Evolutionary conservation across 2,113 vertebrate species (phyloP), one percentile per base, ranked within the genome.

Genomic region (Sula dactylatra): DNA sequence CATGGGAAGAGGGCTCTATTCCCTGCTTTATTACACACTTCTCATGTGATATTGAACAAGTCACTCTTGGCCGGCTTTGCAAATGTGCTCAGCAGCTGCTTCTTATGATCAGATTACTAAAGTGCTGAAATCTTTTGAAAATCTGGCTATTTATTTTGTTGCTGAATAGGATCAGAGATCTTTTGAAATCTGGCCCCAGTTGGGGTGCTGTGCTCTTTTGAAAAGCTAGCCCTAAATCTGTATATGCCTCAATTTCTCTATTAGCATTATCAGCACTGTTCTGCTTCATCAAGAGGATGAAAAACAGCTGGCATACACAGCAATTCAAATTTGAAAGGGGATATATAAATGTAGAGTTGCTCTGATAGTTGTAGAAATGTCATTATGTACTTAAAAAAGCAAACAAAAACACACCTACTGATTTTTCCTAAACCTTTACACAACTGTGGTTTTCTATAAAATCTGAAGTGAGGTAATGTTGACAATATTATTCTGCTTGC

Each of bases 71-170:
- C 86, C 80, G 58, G 70, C 47, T 92, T 82, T 69, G 65, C 18
- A 96, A 95, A 94, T 88, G 78, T 90, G 86, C 82, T 90, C 89
- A 90, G 95, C 97, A 97, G 86, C 94, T 97, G 93, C 84, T 94
- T 94, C 93, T 91, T 93, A 96, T 50, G 94, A 96, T 96, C 95
- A 97, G 93, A 96, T 95, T 95, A 97, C 94, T 89, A 56, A 96
- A 95, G 86, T 96, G 94, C 79, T 94, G 91, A 96, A 96, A 94
- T 94, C 84, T 95, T 97, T 97, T 95, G 89, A 95, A 97, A 96
- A 97, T 93, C 89, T 90, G 67, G 54, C 86, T 95, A 94, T 94
- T 96, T 97, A 95, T 97, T 95, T 95, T 91, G 82, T 77, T 95
- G 71, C 45, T 97, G 94, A 96, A 96, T 94, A 96, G 91, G 91